These are phyloP conservation scores for Scaptomyza pallida DNA, from an alignment of 1,140 invertebrate genomes.

Conservation along the genomic window DNA sequence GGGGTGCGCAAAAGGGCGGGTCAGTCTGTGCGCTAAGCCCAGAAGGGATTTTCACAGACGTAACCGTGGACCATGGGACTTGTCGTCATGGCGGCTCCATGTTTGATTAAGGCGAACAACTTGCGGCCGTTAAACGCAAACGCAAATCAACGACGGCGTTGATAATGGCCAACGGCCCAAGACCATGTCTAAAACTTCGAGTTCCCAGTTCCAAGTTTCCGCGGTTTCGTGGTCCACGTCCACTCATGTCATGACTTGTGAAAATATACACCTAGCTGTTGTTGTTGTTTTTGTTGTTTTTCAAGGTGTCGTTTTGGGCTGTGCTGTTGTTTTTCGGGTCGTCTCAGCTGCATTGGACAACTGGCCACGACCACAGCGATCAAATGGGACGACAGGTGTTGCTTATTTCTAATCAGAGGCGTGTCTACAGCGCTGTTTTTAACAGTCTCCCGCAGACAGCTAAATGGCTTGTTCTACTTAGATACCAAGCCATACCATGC, in stretches of 20 bases:
- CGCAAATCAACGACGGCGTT: conserved; percentile 78
- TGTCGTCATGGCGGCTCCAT: conserved; percentile 61
- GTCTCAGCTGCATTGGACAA: conserved; percentile 20
- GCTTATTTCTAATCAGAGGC: conserved; percentile 74
- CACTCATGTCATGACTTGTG: conserved; percentile 76
- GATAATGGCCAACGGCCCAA: conserved; percentile 71
- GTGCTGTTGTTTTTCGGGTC: conserved; percentile 29
- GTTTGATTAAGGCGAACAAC: conserved; percentile 74
- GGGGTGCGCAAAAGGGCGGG: neutral
- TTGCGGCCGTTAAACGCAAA: conserved; percentile 69
- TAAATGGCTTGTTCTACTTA: conserved; percentile 78
- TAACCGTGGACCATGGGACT: conserved; percentile 21
- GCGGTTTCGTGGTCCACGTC: conserved; percentile 31
- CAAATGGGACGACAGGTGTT: conserved; percentile 75
- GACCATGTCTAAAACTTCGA: conserved; percentile 11
- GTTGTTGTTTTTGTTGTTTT: conserved; percentile 16
- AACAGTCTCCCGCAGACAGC: conserved; percentile 69
- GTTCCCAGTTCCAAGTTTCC: conserved; percentile 3
- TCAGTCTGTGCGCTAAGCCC: conserved; percentile 51
- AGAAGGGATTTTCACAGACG: conserved; percentile 68
- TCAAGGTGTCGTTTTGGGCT: conserved; percentile 10
- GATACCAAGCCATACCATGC: conserved; percentile 4
- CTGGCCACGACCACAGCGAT: conserved; percentile 49
- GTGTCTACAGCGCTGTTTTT: conserved; percentile 55
- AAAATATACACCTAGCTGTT: conserved; percentile 75